Conservation (phyloP, 2,113 vertebrate species). For the Catharus minimus region DNA sequence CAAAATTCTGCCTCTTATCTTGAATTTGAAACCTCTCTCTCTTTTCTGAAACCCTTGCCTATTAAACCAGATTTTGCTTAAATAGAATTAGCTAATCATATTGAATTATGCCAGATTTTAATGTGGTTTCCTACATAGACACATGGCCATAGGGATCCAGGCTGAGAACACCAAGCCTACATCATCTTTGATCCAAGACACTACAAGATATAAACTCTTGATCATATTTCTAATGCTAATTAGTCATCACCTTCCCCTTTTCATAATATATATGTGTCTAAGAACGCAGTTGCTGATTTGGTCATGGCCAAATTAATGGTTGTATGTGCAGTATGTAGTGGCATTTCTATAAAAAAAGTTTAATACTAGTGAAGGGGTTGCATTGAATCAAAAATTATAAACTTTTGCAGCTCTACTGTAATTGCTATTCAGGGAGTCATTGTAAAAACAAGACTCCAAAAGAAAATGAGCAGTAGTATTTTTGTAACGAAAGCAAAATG, state of each 20-base stretch:
- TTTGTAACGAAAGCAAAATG: constrained; percentile 27
- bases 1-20: not conserved
- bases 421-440: constrained; percentile 73
- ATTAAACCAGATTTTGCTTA: constrained; percentile 18
- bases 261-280: constrained; percentile 50
- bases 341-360: constrained; percentile 73
- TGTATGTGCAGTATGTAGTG: constrained; percentile 61
- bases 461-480: constrained; percentile 20
- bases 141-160: constrained; percentile 13
- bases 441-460: constrained; percentile 37
- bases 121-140: constrained; percentile 2
- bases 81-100: constrained; percentile 26
- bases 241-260: constrained; percentile 37
- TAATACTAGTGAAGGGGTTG: constrained; percentile 71
- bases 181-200: constrained; percentile 51
- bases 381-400: constrained; percentile 79
- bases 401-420: constrained; percentile 70
- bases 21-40: not conserved
- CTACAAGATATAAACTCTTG: constrained; percentile 35
- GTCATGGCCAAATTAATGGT: constrained; percentile 68
- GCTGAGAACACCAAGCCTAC: constrained; percentile 26
- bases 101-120: constrained; percentile 51
- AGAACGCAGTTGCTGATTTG: constrained; percentile 61
- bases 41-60: not conserved
- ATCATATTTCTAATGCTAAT: constrained; percentile 50